Evolutionary conservation across 2,113 vertebrate genomes (phyloP).

Genomic region (Gorsachius goisagi): DNA sequence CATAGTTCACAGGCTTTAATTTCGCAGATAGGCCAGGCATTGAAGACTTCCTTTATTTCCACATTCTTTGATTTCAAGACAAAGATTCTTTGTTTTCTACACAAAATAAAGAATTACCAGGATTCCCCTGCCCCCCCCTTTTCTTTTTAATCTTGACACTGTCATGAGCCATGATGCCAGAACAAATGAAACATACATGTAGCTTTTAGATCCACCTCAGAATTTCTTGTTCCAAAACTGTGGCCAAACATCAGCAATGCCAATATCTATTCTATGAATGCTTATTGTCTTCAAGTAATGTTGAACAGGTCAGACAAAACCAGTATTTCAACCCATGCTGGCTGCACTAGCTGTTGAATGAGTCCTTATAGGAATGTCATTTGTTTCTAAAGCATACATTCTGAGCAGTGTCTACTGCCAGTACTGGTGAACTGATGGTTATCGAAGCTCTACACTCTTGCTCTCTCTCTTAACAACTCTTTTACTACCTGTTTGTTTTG

Average conservation of each 20-base stretch:
- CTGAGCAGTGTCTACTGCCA: neutral
- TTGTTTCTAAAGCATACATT: neutral
- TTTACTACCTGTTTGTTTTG: neutral
- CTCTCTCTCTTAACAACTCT: neutral
- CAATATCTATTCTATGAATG: neutral
- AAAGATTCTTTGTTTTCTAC: neutral
- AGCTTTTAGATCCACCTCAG: neutral
- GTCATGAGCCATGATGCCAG: neutral
- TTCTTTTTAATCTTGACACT: neutral
- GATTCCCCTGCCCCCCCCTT: neutral
- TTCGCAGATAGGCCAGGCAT: neutral
- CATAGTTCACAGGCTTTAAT: neutral
- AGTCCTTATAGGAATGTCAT: neutral
- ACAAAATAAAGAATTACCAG: neutral
- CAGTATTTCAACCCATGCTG: neutral
- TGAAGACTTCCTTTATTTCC: neutral
- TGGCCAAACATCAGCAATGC: neutral
- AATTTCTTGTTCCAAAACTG: neutral
- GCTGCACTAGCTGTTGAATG: neutral
- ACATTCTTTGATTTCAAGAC: neutral
- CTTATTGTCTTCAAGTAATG: neutral
- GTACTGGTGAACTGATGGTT: neutral
- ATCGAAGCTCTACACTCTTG: neutral
- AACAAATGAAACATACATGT: neutral
- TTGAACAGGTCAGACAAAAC: neutral